Base-by-base conservation (phyloP, 92 coral and sea anemone species). In the Porites divaricata region DNA sequence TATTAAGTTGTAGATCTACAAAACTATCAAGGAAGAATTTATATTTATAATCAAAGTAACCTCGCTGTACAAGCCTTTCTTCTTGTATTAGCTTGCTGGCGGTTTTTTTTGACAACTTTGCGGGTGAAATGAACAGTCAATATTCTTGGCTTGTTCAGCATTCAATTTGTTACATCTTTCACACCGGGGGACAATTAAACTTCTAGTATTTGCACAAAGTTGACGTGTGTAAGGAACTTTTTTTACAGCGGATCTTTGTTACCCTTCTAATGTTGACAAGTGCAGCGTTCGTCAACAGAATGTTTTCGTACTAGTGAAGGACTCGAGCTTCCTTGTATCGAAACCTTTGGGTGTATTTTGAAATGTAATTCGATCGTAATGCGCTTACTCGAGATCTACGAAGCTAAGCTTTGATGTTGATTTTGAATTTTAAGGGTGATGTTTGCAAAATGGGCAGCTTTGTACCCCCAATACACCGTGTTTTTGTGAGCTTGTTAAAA, bases 281-380 rank as follows among this genome's bases (percentile, higher is more conserved):
- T 26, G 23, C 45, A 35, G 53, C 19, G 51, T 41, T 26, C 16
- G 52, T 41, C 35, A 13, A 1, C 73, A 68, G 25, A 66, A 21
- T 1, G 45, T 35, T 35, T 25, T 54, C 23, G 10, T 62, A 25
- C 63, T 53, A 19, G 83, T 12, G 35, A 80, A 57, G 69, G 53
- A 57, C 57, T 80, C 51, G 64, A 21, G 14, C 74, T 56, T 17
- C 48, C 23, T 8, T 4, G 16, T 20, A 63, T 41, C 57, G 57
- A 77, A 77, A 77, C n/a, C 49, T 45, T 70, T 71, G 85, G 67
- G 78, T 28, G 67, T 70, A 24, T 21, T 61, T 35, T 48, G 73
- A 15, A 59, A 82, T 82, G 86, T 72, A 82, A 82, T 82, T 72
- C 79, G 72, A 73, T 72, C 86, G 21, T 59, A 3, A 71, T 59